Percentiles rank a stretch among this genome's conserved stretches.
Conservation (phyloP, 2,888 invertebrate genomes). For the Diarsia brunnea region DNA sequence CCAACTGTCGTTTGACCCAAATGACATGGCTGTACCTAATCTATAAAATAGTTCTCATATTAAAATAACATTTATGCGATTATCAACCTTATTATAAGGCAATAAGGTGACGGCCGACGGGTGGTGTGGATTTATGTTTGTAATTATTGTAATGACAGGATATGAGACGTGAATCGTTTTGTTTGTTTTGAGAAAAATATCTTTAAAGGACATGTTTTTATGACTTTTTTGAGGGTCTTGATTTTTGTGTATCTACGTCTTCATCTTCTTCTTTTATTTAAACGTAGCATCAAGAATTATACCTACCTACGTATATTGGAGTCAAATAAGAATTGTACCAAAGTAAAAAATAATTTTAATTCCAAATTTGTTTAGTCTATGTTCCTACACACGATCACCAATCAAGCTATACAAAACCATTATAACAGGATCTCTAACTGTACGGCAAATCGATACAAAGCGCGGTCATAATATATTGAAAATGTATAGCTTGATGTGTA, state of each 20-base stretch:
- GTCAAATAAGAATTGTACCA: not conserved
- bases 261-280: not conserved
- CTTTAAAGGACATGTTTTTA: constrained; percentile 6
- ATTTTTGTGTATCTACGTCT: not conserved
- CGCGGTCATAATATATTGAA: too few relatives aligned
- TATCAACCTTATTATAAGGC: constrained; percentile 29
- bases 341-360: too few relatives aligned
- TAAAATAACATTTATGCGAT: constrained; percentile 46
- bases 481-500: too few relatives aligned
- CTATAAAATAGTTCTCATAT: constrained; percentile 48
- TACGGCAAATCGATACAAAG: too few relatives aligned
- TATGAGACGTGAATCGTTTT: constrained; percentile 66
- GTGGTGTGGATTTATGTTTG: constrained; percentile 19
- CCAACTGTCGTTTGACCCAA: constrained; percentile 76
- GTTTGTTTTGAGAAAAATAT: constrained; percentile 61
- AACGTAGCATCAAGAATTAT: not conserved
- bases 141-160: constrained; percentile 70
- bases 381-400: too few relatives aligned
- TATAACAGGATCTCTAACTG: too few relatives aligned
- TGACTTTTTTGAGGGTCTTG: not conserved
- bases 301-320: not conserved
- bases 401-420: too few relatives aligned
- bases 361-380: too few relatives aligned
- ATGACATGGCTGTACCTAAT: constrained; percentile 61
- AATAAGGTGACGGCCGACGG: constrained; percentile 23